phyloP scores from a whole-genome alignment of 2,888 invertebrate species.

The Fragum sueziense region DNA sequence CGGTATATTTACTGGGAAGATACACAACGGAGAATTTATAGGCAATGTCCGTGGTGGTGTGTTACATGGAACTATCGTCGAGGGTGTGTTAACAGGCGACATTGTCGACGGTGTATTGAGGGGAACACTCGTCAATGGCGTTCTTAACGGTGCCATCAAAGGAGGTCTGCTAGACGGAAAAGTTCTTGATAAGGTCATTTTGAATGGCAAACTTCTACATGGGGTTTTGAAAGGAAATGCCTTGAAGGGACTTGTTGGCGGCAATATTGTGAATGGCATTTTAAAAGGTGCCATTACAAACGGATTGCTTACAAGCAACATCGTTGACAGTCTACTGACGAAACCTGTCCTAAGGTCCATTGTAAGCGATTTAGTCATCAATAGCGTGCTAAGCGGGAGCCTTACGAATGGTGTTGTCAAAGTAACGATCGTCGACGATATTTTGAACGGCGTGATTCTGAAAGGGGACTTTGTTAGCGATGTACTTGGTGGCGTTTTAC shows the following conservation, averaged over 20 bases:
- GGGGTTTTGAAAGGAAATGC: neutral
- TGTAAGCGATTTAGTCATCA: neutral
- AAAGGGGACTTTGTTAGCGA: neutral
- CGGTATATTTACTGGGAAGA: neutral
- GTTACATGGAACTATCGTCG: neutral
- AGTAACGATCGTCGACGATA: neutral
- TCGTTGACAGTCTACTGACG: neutral
- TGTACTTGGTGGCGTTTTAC: neutral
- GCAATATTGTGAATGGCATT: neutral
- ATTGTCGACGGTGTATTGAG: neutral
- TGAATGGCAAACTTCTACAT: neutral
- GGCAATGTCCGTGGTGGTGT: neutral
- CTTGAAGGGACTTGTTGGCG: neutral
- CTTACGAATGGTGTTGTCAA: neutral
- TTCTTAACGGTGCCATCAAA: neutral
- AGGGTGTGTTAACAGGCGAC: neutral
- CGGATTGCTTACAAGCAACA: neutral
- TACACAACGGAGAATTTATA: neutral
- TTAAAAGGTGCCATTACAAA: neutral
- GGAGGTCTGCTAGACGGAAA: neutral
- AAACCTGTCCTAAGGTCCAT: neutral
- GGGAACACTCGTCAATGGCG: neutral
- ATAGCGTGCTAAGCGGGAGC: neutral
- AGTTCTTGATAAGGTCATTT: neutral
- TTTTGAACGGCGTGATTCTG: neutral